These are phyloP conservation scores for Ceratosolen fusciceps DNA, from an alignment of 1,140 invertebrate genomes.

Conservation along the genomic window DNA sequence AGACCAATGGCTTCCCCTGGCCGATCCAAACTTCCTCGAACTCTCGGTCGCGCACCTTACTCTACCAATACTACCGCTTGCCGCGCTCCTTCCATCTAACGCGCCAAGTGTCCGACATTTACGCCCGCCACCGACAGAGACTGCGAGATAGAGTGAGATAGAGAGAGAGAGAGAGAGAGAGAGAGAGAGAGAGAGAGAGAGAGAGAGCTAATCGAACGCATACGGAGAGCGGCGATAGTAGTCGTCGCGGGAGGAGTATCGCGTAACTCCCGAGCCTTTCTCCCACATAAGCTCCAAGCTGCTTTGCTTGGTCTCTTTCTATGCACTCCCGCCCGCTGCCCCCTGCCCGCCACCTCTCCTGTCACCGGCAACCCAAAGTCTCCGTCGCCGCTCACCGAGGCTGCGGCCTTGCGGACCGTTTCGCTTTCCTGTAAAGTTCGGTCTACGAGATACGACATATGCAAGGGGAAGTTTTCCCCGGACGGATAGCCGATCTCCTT, in stretches of 20 bases:
- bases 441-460: constrained; percentile 6
- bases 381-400: neutral
- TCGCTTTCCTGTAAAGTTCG: neutral
- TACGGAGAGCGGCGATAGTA: neutral
- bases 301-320: neutral
- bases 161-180: constrained; percentile 7
- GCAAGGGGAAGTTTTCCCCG: neutral
- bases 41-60: too few relatives aligned
- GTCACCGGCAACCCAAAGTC: too few relatives aligned
- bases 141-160: constrained; percentile 5
- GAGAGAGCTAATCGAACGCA: neutral
- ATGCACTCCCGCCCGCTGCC: neutral
- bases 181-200: constrained; percentile 5
- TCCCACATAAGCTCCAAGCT: neutral
- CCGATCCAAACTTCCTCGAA: too few relatives aligned
- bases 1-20: too few relatives aligned
- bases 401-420: neutral
- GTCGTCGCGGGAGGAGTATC: neutral
- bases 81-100: too few relatives aligned
- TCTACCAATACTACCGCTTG: too few relatives aligned
- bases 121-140: too few relatives aligned
- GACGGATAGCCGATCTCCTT: constrained; percentile 18
- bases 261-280: neutral
- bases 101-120: neutral
- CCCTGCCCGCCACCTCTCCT: neutral